Conservation (phyloP, 1,140 invertebrate species). For the Zaprionus lachaisei region DNA sequence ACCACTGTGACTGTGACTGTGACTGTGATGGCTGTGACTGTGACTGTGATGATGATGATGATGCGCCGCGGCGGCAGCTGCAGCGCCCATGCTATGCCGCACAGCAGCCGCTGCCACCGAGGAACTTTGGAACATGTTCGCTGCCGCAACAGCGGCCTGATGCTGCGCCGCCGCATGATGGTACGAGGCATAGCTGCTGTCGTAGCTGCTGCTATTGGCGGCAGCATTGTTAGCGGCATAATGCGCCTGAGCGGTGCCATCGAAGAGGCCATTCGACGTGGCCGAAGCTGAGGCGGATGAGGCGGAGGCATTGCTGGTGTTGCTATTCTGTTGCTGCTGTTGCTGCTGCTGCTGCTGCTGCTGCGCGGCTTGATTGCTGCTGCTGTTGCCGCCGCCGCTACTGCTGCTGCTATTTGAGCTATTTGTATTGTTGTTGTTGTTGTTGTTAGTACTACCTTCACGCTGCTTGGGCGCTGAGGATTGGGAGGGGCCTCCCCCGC, state of each 20-base stretch:
- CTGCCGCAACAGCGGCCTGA: conserved; percentile 75
- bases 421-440: conserved; percentile 76
- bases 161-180: conserved; percentile 79
- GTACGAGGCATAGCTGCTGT: conserved; percentile 76
- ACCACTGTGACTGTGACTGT: conserved; percentile 62
- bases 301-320: conserved; percentile 57
- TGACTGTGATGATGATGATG: conserved; percentile 74
- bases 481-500: conserved; percentile 51
- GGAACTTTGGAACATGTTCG: conserved; percentile 83
- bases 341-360: conserved; percentile 69
- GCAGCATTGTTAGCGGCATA: conserved; percentile 64
- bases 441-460: conserved; percentile 86
- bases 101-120: conserved; percentile 76
- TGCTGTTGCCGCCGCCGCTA: conserved; percentile 36
- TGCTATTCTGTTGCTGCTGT: conserved; percentile 69
- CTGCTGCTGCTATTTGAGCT: conserved; percentile 69
- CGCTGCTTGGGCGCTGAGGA: conserved; percentile 88
- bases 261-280: conserved; percentile 73
- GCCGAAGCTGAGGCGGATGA: conserved; percentile 54
- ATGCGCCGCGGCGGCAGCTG: conserved; percentile 64
- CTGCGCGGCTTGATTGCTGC: conserved; percentile 50
- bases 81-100: conserved; percentile 77
- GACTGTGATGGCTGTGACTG: conserved; percentile 47
- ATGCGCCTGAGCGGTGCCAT: conserved; percentile 79
- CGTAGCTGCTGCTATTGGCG: conserved; percentile 50